Percentiles rank a stretch among this genome's conserved stretches.
Evolutionary conservation across 1,140 invertebrate genomes (phyloP).

Genomic region (Lutraria rhynchaena): DNA sequence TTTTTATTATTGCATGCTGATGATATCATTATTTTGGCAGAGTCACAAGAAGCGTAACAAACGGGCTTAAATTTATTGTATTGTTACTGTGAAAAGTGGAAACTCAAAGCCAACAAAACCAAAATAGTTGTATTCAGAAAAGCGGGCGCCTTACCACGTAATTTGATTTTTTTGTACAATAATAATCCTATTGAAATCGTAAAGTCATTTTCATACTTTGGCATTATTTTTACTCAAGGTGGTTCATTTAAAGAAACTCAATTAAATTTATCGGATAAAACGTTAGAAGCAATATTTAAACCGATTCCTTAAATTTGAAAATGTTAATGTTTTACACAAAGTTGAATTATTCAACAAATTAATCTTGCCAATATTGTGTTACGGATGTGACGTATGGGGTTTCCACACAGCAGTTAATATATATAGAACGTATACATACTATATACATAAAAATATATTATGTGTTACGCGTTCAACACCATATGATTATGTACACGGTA

Average conservation of each 20-base stretch:
- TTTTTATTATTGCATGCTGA: slow-evolving; percentile 42
- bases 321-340: too few relatives aligned
- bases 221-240: slow-evolving; percentile 10
- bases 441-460: neutral
- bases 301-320: neutral
- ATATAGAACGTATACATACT: neutral
- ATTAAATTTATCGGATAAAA: neutral
- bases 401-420: neutral
- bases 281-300: slow-evolving; percentile 5
- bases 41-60: slow-evolving; percentile 4
- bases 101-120: too few relatives aligned
- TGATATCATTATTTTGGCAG: slow-evolving; percentile 28
- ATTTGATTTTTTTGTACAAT: too few relatives aligned
- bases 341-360: slow-evolving; percentile 15
- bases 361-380: slow-evolving; percentile 6
- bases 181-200: slow-evolving; percentile 24
- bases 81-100: slow-evolving; percentile 30
- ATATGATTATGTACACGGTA: too few relatives aligned
- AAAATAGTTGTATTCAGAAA: slow-evolving; percentile 4
- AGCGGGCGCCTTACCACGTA: slow-evolving; percentile 7
- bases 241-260: neutral
- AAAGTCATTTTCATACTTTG: slow-evolving; percentile 15
- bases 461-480: neutral
- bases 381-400: neutral
- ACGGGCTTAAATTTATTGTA: slow-evolving; percentile 9